Evolutionary conservation across 2,888 invertebrate species (phyloP).

Genomic region (Drosophila mimica): DNA sequence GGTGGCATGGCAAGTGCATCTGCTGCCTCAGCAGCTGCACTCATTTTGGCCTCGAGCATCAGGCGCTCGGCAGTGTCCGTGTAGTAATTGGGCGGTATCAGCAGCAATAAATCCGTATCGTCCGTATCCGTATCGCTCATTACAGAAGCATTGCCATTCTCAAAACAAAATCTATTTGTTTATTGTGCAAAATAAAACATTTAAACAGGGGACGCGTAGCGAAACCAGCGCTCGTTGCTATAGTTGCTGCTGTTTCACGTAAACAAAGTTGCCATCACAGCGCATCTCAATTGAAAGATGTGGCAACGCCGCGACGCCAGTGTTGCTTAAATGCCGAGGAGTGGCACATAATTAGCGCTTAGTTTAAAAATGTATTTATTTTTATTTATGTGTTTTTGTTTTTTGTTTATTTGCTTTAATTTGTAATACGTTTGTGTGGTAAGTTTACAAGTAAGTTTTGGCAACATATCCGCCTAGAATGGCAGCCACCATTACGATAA

Average conservation of each 20-base stretch:
- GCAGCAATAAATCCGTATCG: constrained; percentile 92
- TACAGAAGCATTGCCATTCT: constrained; percentile 43
- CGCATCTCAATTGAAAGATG: neutral
- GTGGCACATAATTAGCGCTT: neutral
- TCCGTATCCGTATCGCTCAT: constrained; percentile 88
- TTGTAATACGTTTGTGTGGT: neutral
- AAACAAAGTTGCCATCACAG: constrained; percentile 26
- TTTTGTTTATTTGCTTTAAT: neutral
- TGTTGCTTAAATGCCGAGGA: neutral
- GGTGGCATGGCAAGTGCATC: constrained; percentile 73
- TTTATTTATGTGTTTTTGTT: neutral
- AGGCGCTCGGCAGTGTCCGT: constrained; percentile 86
- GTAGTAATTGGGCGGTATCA: constrained; percentile 91
- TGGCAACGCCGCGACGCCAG: constrained; percentile 14
- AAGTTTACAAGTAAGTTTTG: constrained; percentile 17
- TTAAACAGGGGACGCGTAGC: constrained; percentile 25
- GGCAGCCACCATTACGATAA: constrained; percentile 3
- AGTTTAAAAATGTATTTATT: neutral
- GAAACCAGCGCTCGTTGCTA: constrained; percentile 48
- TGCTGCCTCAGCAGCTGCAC: constrained; percentile 29
- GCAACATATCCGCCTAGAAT: constrained; percentile 9
- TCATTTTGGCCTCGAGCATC: constrained; percentile 50
- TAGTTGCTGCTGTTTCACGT: constrained; percentile 35
- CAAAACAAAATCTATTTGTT: neutral
- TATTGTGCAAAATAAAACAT: constrained; percentile 20